phyloP scores from a whole-genome alignment of 2,113 vertebrate species.

The Centropus unirufus region DNA sequence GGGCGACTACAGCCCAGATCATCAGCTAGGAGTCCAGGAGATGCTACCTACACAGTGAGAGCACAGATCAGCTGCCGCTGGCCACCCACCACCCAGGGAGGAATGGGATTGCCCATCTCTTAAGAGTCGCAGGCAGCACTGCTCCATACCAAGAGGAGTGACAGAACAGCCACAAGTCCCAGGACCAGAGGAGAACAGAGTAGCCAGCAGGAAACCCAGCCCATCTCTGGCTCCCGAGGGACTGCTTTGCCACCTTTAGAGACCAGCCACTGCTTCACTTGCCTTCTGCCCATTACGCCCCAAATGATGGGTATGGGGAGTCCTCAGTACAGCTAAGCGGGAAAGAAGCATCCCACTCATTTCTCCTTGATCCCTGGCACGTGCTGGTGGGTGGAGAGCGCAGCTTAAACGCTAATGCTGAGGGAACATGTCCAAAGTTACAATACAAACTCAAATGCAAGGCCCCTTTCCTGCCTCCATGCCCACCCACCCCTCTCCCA shows the following conservation, averaged over 20 bases:
- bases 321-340: background rate
- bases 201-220: background rate
- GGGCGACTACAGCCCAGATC: background rate
- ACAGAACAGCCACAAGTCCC: background rate
- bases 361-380: constrained; percentile 25
- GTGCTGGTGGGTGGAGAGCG: constrained; percentile 20
- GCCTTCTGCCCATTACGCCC: background rate
- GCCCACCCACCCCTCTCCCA: constrained; percentile 53
- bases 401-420: constrained; percentile 76
- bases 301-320: background rate
- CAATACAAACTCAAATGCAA: constrained; percentile 72
- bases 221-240: background rate
- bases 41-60: background rate
- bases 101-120: background rate
- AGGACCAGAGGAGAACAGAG: background rate
- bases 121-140: background rate
- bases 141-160: background rate
- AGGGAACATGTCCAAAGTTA: constrained; percentile 69
- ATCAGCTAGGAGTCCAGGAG: background rate
- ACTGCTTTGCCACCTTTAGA: background rate
- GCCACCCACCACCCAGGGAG: background rate
- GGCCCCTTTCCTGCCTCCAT: constrained; percentile 63
- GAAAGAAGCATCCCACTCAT: background rate
- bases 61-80: background rate
- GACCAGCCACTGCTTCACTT: background rate